Evolutionary conservation across 2,113 vertebrate genomes (phyloP), one percentile per base, ranked within the genome.

Genomic region (Alligator sinensis): DNA sequence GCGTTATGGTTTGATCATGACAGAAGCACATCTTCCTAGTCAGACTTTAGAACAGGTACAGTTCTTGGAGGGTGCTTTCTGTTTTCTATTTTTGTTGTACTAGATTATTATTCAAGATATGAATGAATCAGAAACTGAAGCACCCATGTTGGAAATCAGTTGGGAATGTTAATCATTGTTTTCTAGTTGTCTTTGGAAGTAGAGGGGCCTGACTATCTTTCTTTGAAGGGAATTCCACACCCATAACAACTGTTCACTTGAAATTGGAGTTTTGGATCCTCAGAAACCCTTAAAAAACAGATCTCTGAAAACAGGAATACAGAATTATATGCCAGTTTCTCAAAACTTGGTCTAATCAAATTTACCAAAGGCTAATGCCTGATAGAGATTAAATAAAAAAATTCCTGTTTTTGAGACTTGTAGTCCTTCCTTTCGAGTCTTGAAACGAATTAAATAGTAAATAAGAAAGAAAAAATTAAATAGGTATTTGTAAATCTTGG

Each of bases 11-110:
- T 98, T 99, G 22, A 97, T 96, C 2, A 99, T 99, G 99, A 99
- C 99, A 2, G 99, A 99, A 96, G 99, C 99, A 11, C 99, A 99
- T 93, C 99, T 99, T 89, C 99, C 99, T 54, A 99, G 99, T 96
- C 99, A 99, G 97, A 99, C 99, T 16, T 98, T 99, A 96, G 99
- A 99, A 93, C 99, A 99, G 99, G 99, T 99, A 94, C 58, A n/a
- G 80, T 93, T 55, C 66, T 47, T 80, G 47, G 18, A 54, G 60
- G 25, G n/a, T 55, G 12, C 15, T 38, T 38, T 38, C 38, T 38
- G 38, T 38, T 38, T 38, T n/a, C n/a, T n/a, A n/a, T n/a, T 22
- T 6, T 55, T 85, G 6, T 74, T 7, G 2, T 6, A 14, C 6
- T 38, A 30, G 58, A 22, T 72, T 68, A 11, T 30, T 88, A 9